Evolutionary conservation across 2,113 vertebrate species (phyloP).

Genomic region (Gasterosteus nipponicus): DNA sequence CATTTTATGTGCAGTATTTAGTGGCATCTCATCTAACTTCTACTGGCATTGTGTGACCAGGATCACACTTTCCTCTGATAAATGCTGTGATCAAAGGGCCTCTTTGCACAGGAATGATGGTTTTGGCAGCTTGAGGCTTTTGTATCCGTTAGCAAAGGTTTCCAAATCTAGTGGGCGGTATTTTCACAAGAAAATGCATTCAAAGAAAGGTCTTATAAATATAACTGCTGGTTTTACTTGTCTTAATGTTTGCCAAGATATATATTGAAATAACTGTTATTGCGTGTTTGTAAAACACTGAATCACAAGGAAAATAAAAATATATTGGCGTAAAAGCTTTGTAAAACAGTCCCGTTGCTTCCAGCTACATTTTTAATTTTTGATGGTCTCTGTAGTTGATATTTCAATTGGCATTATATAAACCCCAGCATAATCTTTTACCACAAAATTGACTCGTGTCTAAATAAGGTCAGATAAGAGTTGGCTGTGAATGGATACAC

Average conservation of each 20-base stretch:
- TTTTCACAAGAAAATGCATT: background rate
- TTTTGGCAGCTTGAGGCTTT: conserved; percentile 18
- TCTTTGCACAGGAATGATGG: too few relatives aligned
- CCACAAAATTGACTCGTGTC: background rate
- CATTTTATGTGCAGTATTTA: background rate
- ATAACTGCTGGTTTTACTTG: background rate
- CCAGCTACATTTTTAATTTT: too few relatives aligned
- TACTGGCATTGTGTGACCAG: background rate
- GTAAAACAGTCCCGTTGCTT: background rate
- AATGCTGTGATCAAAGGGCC: too few relatives aligned
- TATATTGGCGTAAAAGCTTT: background rate
- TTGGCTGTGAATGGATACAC: too few relatives aligned
- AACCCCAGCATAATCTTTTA: background rate
- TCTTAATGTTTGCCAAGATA: background rate
- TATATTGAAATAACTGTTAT: too few relatives aligned
- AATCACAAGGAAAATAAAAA: too few relatives aligned
- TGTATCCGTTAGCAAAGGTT: conserved; percentile 4
- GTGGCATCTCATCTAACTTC: background rate
- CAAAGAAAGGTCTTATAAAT: background rate
- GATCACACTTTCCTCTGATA: too few relatives aligned
- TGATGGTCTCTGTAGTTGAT: background rate
- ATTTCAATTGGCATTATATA: background rate
- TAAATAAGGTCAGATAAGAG: background rate
- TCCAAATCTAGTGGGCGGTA: background rate
- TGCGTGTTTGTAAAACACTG: background rate